These are phyloP conservation scores for Sebastiscus tertius DNA, from an alignment of 2,797 vertebrate genomes.

Conservation along the genomic window DNA sequence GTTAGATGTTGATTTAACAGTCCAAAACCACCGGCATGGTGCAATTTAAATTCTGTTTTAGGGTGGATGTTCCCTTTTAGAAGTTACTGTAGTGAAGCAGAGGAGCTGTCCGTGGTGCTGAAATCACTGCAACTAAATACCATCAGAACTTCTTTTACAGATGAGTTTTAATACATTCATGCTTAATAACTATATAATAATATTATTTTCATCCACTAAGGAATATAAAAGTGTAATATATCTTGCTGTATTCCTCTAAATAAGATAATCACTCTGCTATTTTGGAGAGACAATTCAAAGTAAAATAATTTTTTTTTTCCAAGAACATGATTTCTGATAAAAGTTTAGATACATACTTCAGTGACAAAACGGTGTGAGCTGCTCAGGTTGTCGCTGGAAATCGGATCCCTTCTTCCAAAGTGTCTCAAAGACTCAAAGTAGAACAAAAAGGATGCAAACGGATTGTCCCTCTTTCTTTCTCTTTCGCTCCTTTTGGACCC, in stretches of 20 bases:
- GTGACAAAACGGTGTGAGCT: constrained; percentile 36
- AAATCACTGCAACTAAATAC: constrained; percentile 20
- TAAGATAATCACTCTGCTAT: neutral
- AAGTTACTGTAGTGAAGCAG: neutral
- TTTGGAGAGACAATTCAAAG: neutral
- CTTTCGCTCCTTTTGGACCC: constrained; percentile 2
- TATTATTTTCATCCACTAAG: neutral
- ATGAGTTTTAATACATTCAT: neutral
- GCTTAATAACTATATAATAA: neutral
- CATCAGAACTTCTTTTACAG: neutral
- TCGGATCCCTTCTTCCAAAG: neutral
- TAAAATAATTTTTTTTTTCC: neutral
- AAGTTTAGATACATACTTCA: constrained; percentile 62
- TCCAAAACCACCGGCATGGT: neutral
- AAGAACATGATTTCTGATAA: neutral
- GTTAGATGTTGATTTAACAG: neutral
- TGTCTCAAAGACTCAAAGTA: neutral
- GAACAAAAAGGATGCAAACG: neutral
- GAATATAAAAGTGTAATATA: neutral
- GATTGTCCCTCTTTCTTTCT: neutral
- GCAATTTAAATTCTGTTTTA: neutral
- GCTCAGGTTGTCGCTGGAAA: constrained; percentile 12
- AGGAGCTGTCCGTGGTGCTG: constrained; percentile 77
- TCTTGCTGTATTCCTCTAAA: neutral
- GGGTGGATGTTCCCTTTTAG: neutral